Base-by-base conservation (phyloP, 2,113 vertebrate genomes). In the Corapipo altera region DNA sequence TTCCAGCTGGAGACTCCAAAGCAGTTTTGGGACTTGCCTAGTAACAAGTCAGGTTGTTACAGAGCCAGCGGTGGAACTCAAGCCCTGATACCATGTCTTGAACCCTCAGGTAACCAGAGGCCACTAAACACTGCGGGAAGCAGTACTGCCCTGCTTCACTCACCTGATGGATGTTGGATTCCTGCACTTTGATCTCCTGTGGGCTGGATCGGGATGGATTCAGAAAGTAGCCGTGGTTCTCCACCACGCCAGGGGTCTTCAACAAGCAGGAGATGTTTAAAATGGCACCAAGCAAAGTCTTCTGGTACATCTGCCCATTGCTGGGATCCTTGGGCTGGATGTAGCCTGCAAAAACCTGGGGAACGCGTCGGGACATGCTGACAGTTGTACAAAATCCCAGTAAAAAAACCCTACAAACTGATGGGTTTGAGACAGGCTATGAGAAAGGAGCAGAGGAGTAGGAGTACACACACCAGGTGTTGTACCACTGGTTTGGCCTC, bases 151-250 rank as follows among this genome's bases (percentile, higher is more conserved):
- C 2, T 0, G 0, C 43, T 24, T 28, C 27, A 39, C 90, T 96
- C 75, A 99, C 99, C 99, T 99, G 99, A 92, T 99, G 99, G 91
- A 99, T 99, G 96, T 99, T 99, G 94, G 99, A 98, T 91, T 99
- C 99, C 92, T 99, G 99, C 66, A 99, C 98, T 97, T 99, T 99
- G 91, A 99, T 99, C 97, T 99, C 99, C 79, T 99, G 99, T 7
- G 99, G 98, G 76, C 99, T 99, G 95, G 99, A 99, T 27, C 99
- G 98, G 43, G 99, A 99, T 10, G 99, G 99, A 91, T 98, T 99
- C 93, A 99, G 97, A 88, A 99, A 99, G 95, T 99, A 99, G 41
- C 98, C 98, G 6, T 99, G 99, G 80, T 98, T 99, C 97, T 99
- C 99, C 91, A 99, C 98, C 11, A 99, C 98, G 1, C 99, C 99